Conservation (phyloP, 2,113 vertebrate species). For the Hippocampus comes region DNA sequence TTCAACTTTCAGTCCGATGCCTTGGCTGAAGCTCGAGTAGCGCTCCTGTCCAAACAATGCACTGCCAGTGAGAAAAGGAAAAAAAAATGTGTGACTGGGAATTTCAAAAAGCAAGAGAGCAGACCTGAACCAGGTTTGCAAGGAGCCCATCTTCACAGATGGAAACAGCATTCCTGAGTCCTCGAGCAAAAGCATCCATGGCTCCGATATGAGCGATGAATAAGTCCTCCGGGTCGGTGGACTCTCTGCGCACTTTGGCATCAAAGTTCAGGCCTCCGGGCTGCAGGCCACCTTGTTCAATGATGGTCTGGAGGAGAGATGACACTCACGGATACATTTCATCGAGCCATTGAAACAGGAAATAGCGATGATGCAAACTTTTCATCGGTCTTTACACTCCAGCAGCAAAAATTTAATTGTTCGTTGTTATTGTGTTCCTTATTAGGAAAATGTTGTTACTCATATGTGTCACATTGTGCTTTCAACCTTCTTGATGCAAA, state of each 20-base stretch:
- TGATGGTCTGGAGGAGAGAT: slow-evolving; percentile 45
- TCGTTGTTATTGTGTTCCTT: no score
- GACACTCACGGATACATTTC: neutral
- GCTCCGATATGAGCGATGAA: slow-evolving; percentile 67
- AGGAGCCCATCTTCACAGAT: slow-evolving; percentile 62
- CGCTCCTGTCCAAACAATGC: slow-evolving; percentile 47
- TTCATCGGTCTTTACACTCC: no score
- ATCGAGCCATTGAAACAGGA: neutral
- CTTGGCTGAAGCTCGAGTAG: slow-evolving; percentile 60
- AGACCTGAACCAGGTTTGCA: slow-evolving; percentile 56
- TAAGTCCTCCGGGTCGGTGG: slow-evolving; percentile 64
- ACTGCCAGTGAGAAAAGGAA: neutral
- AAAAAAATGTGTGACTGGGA: neutral
- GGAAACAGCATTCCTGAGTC: slow-evolving; percentile 58
- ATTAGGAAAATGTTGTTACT: no score
- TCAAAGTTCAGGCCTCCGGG: slow-evolving; percentile 68
- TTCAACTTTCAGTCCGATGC: slow-evolving; percentile 60
- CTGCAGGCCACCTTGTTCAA: slow-evolving; percentile 68
- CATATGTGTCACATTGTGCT: no score
- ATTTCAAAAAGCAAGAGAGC: neutral
- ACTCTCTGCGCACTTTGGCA: slow-evolving; percentile 65
- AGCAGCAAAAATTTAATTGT: no score
- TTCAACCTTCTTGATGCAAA: no score
- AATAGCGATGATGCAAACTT: no score
- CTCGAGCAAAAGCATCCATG: slow-evolving; percentile 68